phyloP scores from a whole-genome alignment of 2,888 invertebrate species.

The Ormyrus rosae region DNA sequence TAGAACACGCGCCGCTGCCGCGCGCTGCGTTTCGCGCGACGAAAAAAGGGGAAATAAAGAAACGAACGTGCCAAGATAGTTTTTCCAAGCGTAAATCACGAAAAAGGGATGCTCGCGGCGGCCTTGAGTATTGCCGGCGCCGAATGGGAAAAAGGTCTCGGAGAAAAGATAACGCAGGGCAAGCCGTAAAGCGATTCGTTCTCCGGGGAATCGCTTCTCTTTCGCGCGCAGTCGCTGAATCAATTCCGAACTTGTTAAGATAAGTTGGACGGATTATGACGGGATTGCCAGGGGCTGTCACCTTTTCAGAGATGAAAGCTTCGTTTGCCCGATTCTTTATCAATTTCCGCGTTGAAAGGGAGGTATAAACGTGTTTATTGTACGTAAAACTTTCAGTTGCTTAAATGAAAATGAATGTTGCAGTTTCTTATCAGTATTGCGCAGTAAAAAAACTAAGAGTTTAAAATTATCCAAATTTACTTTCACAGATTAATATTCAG shows the following conservation, averaged over 20 bases:
- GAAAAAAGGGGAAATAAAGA: slow-evolving; percentile 1
- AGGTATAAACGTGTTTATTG: neutral
- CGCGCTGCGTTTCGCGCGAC: neutral
- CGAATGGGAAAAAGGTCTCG: slow-evolving; percentile 30
- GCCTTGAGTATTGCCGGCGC: slow-evolving; percentile 22
- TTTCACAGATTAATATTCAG: no score
- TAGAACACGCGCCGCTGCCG: neutral
- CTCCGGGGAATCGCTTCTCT: slow-evolving; percentile 19
- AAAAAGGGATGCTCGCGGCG: slow-evolving; percentile 6
- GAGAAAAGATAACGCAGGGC: slow-evolving; percentile 11
- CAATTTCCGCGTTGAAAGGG: no score
- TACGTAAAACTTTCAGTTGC: neutral
- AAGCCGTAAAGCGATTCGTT: slow-evolving; percentile 3
- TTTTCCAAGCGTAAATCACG: slow-evolving; percentile 32
- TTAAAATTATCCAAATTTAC: no score
- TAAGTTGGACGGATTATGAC: slow-evolving; percentile 5
- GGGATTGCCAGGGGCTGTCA: neutral
- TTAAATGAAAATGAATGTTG: no score
- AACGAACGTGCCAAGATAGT: neutral
- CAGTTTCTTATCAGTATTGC: no score
- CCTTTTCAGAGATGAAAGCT: neutral
- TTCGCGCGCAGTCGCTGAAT: neutral
- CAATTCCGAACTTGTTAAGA: neutral
- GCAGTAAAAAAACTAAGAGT: no score
- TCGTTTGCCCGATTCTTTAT: no score